Evolutionary conservation across 1,140 invertebrate species (phyloP).

Genomic region (Drosophila kohkoa): DNA sequence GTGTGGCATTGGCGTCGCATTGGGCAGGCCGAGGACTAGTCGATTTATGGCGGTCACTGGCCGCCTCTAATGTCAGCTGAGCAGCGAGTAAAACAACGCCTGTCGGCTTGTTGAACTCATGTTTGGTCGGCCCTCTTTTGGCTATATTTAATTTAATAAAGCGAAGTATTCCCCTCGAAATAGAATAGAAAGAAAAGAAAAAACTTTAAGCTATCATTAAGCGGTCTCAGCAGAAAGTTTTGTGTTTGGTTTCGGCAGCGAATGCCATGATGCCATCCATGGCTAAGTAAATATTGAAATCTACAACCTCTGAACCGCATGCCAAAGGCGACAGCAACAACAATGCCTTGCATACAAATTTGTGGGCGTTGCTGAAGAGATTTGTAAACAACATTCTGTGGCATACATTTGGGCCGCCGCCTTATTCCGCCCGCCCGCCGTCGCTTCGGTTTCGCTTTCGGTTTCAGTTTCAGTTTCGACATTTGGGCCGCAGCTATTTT

Average conservation of each 20-base stretch:
- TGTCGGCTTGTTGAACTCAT: background rate
- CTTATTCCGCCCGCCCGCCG: constrained; percentile 13
- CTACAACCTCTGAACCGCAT: constrained; percentile 69
- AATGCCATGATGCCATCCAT: constrained; percentile 5
- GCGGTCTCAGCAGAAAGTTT: constrained; percentile 58
- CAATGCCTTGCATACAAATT: constrained; percentile 78
- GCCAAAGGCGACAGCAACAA: constrained; percentile 54
- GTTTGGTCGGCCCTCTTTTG: constrained; percentile 2
- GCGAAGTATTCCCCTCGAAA: constrained; percentile 32
- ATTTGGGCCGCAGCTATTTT: constrained; percentile 39
- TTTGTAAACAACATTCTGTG: constrained; percentile 83
- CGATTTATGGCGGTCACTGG: constrained; percentile 63
- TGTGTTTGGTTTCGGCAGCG: constrained; percentile 22
- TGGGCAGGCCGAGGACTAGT: constrained; percentile 9
- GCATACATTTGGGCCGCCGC: constrained; percentile 69
- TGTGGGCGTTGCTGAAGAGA: constrained; percentile 79
- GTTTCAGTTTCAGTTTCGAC: constrained; percentile 51
- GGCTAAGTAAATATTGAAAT: constrained; percentile 80
- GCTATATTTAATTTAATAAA: constrained; percentile 75
- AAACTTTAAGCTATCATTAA: constrained; percentile 74
- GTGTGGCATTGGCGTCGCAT: constrained; percentile 44
- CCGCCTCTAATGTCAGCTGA: constrained; percentile 61
- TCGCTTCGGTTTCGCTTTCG: constrained; percentile 12
- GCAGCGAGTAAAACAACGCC: constrained; percentile 28
- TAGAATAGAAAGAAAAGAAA: too few species aligned